Evolutionary conservation across 2,113 vertebrate species (phyloP), one percentile per base, ranked within the genome.

Genomic region (Thunnus thynnus): DNA sequence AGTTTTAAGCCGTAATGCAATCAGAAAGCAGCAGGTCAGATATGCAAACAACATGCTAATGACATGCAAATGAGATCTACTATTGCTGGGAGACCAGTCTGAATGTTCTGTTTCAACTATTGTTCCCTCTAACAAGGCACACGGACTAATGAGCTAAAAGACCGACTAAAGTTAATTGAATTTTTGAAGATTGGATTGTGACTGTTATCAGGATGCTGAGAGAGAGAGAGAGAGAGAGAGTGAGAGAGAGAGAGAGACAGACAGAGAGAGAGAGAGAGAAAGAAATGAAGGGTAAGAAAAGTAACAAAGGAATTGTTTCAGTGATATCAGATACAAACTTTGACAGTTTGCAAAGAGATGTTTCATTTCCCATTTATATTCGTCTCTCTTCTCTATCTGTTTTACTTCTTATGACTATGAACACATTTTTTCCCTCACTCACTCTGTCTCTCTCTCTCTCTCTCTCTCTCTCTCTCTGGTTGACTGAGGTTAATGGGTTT

Each of bases 81-180:
- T 10, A n/a, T 44, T 14, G 32, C 32, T 3, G 70, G n/a, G 66
- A 44, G 61, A 13, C 54, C 22, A 41, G 46, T 3, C 48, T 65
- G 48, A 56, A 78, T 50, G n/a, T 44, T 54, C 27, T 30, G 48
- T 51, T 46, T 44, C 18, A 1, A 58, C 78, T 51, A 32, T 80
- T 78, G 79, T 81, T 85, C 61, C n/a, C 14, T 7, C n/a, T 52
- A 80, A 78, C 56, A 50, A 83, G 63, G 52, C 70, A 18, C 13
- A 8, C 22, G 22, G 63, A 61, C 58, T 77, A 80, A 85, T 32
- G n/a, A 73, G 72, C 47, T 72, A n/a, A 77, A 56, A 58, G 69
- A 50, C 70, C 13, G 4, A 58, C 51, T 27, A 13, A 17, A 82
- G 56, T 61, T 72, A 80, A 83, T 84, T 83, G 70, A 69, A 69